A percentile compares a stretch with the other conserved stretches of the same genome.
Evolutionary conservation across 2,113 vertebrate species (phyloP).

Genomic region (Haemorhous mexicanus): DNA sequence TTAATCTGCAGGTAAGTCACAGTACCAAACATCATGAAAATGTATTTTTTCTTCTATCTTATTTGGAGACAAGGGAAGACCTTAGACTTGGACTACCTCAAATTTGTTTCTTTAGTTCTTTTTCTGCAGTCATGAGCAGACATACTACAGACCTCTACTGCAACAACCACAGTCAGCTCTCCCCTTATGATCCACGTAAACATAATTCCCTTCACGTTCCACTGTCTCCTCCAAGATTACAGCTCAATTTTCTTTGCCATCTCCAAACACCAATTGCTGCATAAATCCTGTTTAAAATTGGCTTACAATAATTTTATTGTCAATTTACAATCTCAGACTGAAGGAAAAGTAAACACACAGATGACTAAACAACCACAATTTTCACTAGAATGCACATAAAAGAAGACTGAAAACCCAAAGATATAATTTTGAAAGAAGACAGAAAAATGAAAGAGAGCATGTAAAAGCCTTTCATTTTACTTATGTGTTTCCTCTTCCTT

Average conservation of each 20-base stretch:
- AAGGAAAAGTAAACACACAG: background rate
- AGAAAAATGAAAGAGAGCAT: background rate
- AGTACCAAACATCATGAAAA: background rate
- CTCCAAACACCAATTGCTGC: background rate
- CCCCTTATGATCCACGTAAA: background rate
- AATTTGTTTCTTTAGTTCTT: background rate
- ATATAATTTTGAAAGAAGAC: background rate
- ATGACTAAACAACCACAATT: background rate
- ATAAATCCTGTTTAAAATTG: background rate
- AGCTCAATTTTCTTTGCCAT: background rate
- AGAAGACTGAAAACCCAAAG: background rate
- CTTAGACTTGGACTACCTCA: background rate
- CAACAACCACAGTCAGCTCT: background rate
- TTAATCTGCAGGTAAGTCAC: background rate
- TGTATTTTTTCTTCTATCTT: background rate
- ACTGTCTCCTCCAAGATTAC: background rate
- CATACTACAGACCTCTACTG: background rate
- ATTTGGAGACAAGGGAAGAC: background rate
- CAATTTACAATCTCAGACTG: background rate
- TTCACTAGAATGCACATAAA: background rate
- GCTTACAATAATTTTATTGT: constrained; percentile 2
- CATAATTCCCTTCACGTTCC: background rate
- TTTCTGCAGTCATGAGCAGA: background rate
- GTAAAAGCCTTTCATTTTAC: background rate
- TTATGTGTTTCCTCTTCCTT: background rate